Evolutionary conservation across 2,888 invertebrate genomes (phyloP), one percentile per base, ranked within the genome.

Genomic region (Laspeyria flexula): DNA sequence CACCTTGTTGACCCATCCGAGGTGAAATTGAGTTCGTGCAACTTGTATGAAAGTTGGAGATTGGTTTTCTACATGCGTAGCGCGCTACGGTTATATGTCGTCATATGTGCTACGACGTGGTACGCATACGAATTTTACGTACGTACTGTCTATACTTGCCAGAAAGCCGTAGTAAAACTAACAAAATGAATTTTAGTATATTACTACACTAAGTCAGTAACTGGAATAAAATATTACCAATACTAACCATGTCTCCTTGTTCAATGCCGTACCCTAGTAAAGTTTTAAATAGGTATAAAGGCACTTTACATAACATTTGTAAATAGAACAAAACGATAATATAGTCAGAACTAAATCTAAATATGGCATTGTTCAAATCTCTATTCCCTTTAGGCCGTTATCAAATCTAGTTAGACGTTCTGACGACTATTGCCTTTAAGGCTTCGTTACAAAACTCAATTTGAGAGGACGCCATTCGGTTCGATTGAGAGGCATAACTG

Each of bases 371-470:
- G 64, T 69, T 62, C 54, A 46, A 57, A 65, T 53, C 60, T 56
- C 64, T 58, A 64, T 65, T 63, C 63, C 58, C 60, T 58, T 54
- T 58, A 57, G 57, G 53, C 54, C 43, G 45, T 60, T 50, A 48
- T 45, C 57, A 65, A 78, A 78, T 71, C 55, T 67, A 74, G 71
- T 77, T 77, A 71, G 55, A 55, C 48, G 52, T 50, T 65, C 59
- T 60, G 55, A 57, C 55, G 59, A 67, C 70, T 69, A 73, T 72
- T 70, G 74, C 68, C 71, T 70, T 64, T 59, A 70, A 77, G 67
- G 73, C 67, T 76, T 73, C 71, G 75, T 73, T 76, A 71, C 73
- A 71, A 77, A 80, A 81, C 74, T 79, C 76, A 77, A 81, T 81
- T 81, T 74, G 58, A 56, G 54, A 62, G 63, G 62, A 71, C 63